A percentile compares a stretch with the other conserved stretches of the same genome.
These are phyloP conservation scores for Tyrannus savana DNA, from an alignment of 2,113 vertebrate genomes.

Conservation along the genomic window DNA sequence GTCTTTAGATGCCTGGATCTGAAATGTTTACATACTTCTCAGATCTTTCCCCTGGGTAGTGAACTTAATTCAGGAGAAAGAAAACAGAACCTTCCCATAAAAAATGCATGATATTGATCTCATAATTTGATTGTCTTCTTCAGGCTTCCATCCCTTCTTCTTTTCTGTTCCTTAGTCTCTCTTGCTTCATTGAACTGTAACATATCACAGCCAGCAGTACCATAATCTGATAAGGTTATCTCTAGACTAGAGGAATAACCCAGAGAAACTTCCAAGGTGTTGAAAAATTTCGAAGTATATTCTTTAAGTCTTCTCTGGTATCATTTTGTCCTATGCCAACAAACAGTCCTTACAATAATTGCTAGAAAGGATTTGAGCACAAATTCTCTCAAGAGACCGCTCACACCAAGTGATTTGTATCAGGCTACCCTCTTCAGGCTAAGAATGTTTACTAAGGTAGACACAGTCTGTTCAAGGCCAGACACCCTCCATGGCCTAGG, in stretches of 20 bases:
- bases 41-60: background rate
- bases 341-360: background rate
- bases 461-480: background rate
- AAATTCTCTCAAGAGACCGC: background rate
- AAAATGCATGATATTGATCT: background rate
- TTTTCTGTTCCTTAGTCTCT: background rate
- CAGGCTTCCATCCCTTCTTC: background rate
- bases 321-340: background rate
- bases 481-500: rapidly evolving
- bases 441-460: background rate
- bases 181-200: background rate
- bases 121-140: background rate
- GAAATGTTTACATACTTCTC: background rate
- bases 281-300: background rate
- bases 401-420: background rate
- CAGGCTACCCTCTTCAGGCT: background rate
- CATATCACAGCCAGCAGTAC: background rate
- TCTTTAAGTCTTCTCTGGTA: background rate
- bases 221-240: background rate
- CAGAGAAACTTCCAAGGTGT: background rate
- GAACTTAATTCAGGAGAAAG: background rate
- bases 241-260: background rate
- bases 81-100: background rate
- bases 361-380: background rate
- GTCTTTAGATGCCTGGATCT: background rate